Evolutionary conservation across 2,113 vertebrate species (phyloP), one percentile per base, ranked within the genome.

Genomic region (Cebidichthys violaceus): DNA sequence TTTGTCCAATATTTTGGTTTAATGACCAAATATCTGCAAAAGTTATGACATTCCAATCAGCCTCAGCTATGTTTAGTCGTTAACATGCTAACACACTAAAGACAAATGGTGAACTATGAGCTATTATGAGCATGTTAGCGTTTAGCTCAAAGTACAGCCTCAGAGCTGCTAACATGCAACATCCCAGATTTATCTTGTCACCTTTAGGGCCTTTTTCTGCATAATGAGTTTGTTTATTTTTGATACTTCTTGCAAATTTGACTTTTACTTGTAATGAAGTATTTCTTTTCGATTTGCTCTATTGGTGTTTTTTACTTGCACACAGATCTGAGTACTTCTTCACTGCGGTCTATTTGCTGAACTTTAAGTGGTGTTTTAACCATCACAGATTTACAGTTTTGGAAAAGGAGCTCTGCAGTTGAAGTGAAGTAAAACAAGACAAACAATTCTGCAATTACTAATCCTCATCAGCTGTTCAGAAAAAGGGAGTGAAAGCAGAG

Each of bases 351-450:
- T 60, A 45, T 39, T 52, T 66, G 43, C 62, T 68, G 6, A 71
- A 71, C 71, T 65, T 54, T 18, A 50, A 65, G 13, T 45, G 10
- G 6, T 37, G n/a, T 13, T 68, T 57, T 22, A 24, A 35, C 27
- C 50, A 45, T 29, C 41, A 24, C 20, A 62, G 76, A 82, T 83
- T 90, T 89, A 83, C 65, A 11, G 6, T 55, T 80, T 82, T 61
- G 80, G 71, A 87, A 81, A 81, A 84, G 67, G 7, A 78, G 31
- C 31, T 73, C 39, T 22, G 20, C 39, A 77, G 54, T 69, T 69
- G 14, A 81, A 39, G 43, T 78, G 73, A 82, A 82, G 37, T 69
- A 86, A 85, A 64, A 81, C 79, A 50, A 75, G 73, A 70, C 24
- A 15, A 78, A 79, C 22, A 37, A 75, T 82, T 81, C 41, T 70